phyloP scores from a whole-genome alignment of 2,797 vertebrate species.

The Brotula barbata region DNA sequence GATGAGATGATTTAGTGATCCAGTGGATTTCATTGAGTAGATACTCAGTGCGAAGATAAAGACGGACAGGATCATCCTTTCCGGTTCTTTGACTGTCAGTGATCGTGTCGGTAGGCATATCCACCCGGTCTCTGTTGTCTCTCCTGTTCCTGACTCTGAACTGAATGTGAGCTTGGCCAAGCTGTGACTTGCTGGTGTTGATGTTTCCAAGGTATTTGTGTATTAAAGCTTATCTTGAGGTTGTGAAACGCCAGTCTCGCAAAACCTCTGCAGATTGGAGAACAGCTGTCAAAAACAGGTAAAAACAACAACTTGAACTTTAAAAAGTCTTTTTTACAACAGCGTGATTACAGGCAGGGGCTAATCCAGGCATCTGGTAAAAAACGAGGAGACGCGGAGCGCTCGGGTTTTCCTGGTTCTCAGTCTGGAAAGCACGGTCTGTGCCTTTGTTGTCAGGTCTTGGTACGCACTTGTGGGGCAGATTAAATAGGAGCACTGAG shows the following conservation, averaged over 20 bases:
- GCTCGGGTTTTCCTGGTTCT: constrained; percentile 42
- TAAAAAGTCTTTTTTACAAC: constrained; percentile 68
- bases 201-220: constrained; percentile 32
- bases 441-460: background rate
- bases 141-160: constrained; percentile 40
- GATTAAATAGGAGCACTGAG: no score
- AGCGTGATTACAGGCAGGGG: constrained; percentile 65
- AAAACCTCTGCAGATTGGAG: constrained; percentile 32
- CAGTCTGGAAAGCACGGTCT: constrained; percentile 6
- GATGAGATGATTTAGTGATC: constrained; percentile 4
- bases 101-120: constrained; percentile 3
- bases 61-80: constrained; percentile 6
- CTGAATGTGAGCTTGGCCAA: constrained; percentile 16
- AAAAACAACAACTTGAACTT: constrained; percentile 57
- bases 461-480: no score
- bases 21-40: no score
- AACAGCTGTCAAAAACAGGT: constrained; percentile 67
- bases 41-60: no score
- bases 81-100: constrained; percentile 36
- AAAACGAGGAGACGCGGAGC: constrained; percentile 34
- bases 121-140: constrained; percentile 33
- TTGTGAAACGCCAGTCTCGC: constrained; percentile 21
- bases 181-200: constrained; percentile 36
- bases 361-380: constrained; percentile 60
- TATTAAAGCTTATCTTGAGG: constrained; percentile 38